Evolutionary conservation across 2,113 vertebrate species (phyloP).

Genomic region (Proterorhinus semilunaris): DNA sequence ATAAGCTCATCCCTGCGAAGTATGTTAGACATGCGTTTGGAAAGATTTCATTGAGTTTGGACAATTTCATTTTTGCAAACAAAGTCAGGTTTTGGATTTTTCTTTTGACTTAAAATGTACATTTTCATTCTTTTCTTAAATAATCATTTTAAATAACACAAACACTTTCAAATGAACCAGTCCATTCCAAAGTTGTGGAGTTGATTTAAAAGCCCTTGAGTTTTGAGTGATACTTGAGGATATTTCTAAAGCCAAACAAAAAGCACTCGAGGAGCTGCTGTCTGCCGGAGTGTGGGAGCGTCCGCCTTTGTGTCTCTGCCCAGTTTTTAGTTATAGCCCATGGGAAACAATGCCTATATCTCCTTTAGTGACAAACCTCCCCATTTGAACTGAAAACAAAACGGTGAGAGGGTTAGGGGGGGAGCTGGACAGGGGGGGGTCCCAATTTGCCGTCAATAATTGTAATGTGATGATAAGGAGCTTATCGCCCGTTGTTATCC

Average conservation of each 20-base stretch:
- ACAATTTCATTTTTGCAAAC: too few species aligned
- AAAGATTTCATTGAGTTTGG: too few species aligned
- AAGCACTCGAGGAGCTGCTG: slow-evolving; percentile 36
- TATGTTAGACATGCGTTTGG: too few species aligned
- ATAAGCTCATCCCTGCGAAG: too few species aligned
- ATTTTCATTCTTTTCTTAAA: too few species aligned
- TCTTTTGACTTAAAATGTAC: too few species aligned
- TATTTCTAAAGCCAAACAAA: slow-evolving; percentile 28
- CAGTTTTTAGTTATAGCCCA: slow-evolving; percentile 23
- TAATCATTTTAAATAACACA: not conserved
- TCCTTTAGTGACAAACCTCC: slow-evolving; percentile 43
- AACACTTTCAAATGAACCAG: not conserved
- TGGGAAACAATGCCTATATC: slow-evolving; percentile 49
- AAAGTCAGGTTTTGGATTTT: too few species aligned
- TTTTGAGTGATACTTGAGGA: slow-evolving; percentile 2
- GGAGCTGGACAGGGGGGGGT: slow-evolving; percentile 16
- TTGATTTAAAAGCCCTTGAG: slow-evolving; percentile 5
- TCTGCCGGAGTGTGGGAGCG: slow-evolving; percentile 41
- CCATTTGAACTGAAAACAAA: slow-evolving; percentile 57
- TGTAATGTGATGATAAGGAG: slow-evolving; percentile 74
- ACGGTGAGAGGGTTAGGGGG: slow-evolving; percentile 23
- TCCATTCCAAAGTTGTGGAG: not conserved
- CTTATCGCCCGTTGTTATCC: slow-evolving; percentile 68
- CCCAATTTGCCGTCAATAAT: slow-evolving; percentile 60
- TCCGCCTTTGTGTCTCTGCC: slow-evolving; percentile 37